phyloP scores from a whole-genome alignment of 2,888 invertebrate species.

The Dryomyza anilis region DNA sequence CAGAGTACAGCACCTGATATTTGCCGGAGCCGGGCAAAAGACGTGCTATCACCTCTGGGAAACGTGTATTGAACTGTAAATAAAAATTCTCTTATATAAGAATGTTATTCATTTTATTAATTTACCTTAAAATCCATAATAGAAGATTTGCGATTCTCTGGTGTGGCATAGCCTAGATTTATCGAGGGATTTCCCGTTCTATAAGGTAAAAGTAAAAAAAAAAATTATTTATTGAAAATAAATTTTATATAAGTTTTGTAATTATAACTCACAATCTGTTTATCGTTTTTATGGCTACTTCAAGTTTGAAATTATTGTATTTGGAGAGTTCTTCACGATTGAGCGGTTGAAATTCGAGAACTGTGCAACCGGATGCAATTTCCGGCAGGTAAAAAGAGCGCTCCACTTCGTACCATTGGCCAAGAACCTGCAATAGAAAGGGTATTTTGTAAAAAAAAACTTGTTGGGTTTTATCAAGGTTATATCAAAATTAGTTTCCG shows the following conservation, averaged over 20 bases:
- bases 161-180: slow-evolving; percentile 69
- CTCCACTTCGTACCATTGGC: slow-evolving; percentile 79
- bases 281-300: slow-evolving; percentile 68
- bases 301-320: slow-evolving; percentile 65
- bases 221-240: background rate
- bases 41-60: slow-evolving; percentile 71
- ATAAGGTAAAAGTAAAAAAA: slow-evolving; percentile 34
- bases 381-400: slow-evolving; percentile 77
- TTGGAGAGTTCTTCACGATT: slow-evolving; percentile 48
- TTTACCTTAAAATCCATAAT: slow-evolving; percentile 62
- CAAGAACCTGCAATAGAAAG: slow-evolving; percentile 62
- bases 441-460: no score
- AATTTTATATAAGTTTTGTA: background rate
- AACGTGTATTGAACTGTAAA: slow-evolving; percentile 67
- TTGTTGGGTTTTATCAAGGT: no score
- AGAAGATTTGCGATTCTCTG: slow-evolving; percentile 65
- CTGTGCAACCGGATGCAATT: slow-evolving; percentile 72
- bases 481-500: no score
- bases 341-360: slow-evolving; percentile 65
- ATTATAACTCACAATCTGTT: slow-evolving; percentile 69
- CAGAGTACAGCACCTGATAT: slow-evolving; percentile 74
- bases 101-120: background rate
- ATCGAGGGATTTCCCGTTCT: slow-evolving; percentile 70
- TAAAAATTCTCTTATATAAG: no score
- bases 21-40: slow-evolving; percentile 74